Conservation (phyloP, 2,113 vertebrate species). For the Chlamydotis undulata region DNA sequence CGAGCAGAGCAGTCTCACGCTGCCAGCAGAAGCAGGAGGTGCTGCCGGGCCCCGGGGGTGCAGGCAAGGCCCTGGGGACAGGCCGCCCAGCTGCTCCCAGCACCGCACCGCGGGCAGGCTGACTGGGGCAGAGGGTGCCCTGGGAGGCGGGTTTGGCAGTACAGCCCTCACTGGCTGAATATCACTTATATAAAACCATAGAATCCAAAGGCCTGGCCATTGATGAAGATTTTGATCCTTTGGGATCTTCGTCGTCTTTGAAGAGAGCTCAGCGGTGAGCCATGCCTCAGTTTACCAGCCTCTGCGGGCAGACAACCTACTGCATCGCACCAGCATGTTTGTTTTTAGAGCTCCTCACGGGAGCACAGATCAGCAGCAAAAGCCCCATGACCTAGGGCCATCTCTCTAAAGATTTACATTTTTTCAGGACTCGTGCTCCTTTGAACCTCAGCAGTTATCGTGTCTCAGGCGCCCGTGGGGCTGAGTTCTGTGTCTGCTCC, state of each 20-base stretch:
- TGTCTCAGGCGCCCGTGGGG: fast-evolving
- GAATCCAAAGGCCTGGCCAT: neutral
- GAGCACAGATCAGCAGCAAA: neutral
- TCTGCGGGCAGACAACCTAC: fast-evolving
- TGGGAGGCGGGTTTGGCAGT: neutral
- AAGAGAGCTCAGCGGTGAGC: neutral
- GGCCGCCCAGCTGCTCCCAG: neutral
- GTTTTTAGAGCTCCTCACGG: neutral
- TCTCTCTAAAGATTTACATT: neutral
- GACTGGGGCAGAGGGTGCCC: neutral
- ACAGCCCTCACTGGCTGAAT: no score
- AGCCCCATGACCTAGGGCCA: neutral
- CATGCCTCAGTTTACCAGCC: neutral
- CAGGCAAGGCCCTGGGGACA: neutral
- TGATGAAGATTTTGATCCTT: neutral
- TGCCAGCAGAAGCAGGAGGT: neutral
- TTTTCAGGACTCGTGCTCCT: neutral
- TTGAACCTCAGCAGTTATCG: neutral
- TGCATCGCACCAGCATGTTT: fast-evolving
- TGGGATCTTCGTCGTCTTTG: neutral
- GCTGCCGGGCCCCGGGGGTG: fast-evolving
- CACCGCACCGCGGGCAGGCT: neutral
- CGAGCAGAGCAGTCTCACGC: neutral
- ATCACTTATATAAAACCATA: no score
- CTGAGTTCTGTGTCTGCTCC: neutral